Evolutionary conservation across 1,140 invertebrate genomes (phyloP), one percentile per base, ranked within the genome.

Genomic region (Polyergus mexicanus): DNA sequence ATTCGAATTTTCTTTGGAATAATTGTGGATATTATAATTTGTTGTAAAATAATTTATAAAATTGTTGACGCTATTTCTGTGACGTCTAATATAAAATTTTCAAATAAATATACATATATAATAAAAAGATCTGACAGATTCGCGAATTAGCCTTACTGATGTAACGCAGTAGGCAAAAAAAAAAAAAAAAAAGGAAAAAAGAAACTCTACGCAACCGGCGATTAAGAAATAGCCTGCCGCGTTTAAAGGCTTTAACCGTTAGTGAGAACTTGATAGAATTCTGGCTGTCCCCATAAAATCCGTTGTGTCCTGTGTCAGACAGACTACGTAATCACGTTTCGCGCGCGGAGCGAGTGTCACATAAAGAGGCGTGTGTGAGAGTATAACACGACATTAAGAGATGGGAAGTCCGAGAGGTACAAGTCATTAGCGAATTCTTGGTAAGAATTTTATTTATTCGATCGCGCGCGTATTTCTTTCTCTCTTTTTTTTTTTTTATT

Each of bases 361-460:
- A 80, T 80, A 80, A 80, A 80, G 69, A 80, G 44, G 22, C 35
- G 25, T n/a, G 47, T 25, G 66, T 41, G 38, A 54, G 75, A 76
- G 71, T 56, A 71, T 78, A 86, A 75, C 44, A 80, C 65, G 58
- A 81, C 88, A 81, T 91, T 88, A 88, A 91, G 81, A 86, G 88
- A 91, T 63, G 68, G 66, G 69, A 84, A 85, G 84, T 66, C 41
- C 60, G 38, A 71, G 63, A 84, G 85, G 56, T 89, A 86, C 89
- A 86, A 89, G 81, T 92, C 89, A 89, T 93, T 93, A 93, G 90
- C 90, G 88, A 83, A 92, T 92, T 93, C 91, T 85, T 88, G 91
- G 91, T 92, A 93, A 91, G 89, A 86, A 92, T 92, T 93, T 93
- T 92, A 93, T 92, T 93, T 93, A 92, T 93, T 92, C 92, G 86